A percentile compares a stretch with the other conserved stretches of the same genome.
Evolutionary conservation across 2,113 vertebrate species (phyloP).

Genomic region (Circaetus cinerascens): DNA sequence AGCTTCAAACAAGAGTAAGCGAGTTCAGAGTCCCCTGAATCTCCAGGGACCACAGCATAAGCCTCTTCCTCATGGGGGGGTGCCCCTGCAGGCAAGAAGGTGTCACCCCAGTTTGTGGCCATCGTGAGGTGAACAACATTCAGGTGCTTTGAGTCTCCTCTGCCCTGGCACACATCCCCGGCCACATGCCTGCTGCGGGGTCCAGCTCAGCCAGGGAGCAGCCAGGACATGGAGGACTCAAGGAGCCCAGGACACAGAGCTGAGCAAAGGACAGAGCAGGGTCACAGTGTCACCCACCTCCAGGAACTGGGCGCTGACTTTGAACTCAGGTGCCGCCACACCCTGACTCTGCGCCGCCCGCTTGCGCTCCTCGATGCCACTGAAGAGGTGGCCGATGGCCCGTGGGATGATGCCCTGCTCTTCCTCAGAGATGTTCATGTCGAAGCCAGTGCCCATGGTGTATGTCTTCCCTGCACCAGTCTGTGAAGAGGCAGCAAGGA

Average conservation of each 20-base stretch:
- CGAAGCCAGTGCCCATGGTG: conserved; percentile 96
- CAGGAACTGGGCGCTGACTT: conserved; percentile 98
- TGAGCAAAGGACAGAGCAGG: background rate
- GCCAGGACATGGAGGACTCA: accelerated
- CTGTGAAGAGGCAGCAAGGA: conserved; percentile 53
- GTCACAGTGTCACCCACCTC: conserved; percentile 75
- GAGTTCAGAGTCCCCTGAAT: background rate
- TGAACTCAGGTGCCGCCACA: conserved; percentile 83
- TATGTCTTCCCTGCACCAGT: conserved; percentile 95
- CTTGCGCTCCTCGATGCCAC: conserved; percentile 83
- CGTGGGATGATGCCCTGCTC: conserved; percentile 93
- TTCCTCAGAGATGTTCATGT: conserved; percentile 73
- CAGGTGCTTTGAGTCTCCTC: background rate
- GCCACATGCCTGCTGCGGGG: accelerated
- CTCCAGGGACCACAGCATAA: background rate
- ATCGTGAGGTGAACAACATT: background rate
- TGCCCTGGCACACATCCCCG: accelerated
- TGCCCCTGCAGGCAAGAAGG: background rate
- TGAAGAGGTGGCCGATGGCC: conserved; percentile 90
- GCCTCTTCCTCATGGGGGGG: accelerated
- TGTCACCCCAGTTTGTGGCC: background rate
- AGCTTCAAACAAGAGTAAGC: background rate
- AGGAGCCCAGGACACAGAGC: background rate
- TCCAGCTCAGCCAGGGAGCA: background rate
- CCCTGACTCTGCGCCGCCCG: conserved; percentile 74